phyloP scores from a whole-genome alignment of 2,888 invertebrate genomes.

The Selenia dentaria region DNA sequence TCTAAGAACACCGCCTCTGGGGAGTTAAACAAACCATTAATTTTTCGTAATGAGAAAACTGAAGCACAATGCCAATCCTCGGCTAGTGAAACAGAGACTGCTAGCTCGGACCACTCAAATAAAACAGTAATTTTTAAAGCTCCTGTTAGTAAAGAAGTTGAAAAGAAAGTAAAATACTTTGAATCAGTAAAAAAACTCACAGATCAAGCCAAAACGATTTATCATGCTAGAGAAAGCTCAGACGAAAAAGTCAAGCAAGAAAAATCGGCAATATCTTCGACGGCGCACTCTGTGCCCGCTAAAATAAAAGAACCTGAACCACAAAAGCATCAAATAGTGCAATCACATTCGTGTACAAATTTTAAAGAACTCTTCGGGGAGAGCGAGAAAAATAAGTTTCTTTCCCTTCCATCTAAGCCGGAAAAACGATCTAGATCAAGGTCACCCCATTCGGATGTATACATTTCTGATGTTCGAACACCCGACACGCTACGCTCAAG shows the following conservation, averaged over 20 bases:
- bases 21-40: slow-evolving; percentile 50
- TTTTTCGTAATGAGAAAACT: slow-evolving; percentile 55
- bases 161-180: slow-evolving; percentile 92
- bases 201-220: slow-evolving; percentile 74
- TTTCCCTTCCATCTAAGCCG: slow-evolving; percentile 78
- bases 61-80: slow-evolving; percentile 73
- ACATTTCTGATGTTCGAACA: slow-evolving; percentile 73
- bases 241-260: slow-evolving; percentile 71
- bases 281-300: slow-evolving; percentile 17
- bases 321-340: slow-evolving; percentile 63
- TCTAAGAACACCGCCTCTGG: slow-evolving; percentile 20
- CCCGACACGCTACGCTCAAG: slow-evolving; percentile 85
- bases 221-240: slow-evolving; percentile 81
- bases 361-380: slow-evolving; percentile 94
- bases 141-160: slow-evolving; percentile 86
- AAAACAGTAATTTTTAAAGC: slow-evolving; percentile 87
- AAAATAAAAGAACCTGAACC: slow-evolving; percentile 45
- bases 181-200: slow-evolving; percentile 86
- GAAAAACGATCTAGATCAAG: slow-evolving; percentile 76
- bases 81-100: slow-evolving; percentile 88
- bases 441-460: slow-evolving; percentile 81
- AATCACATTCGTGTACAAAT: slow-evolving; percentile 89
- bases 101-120: slow-evolving; percentile 89
- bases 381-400: slow-evolving; percentile 84
- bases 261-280: slow-evolving; percentile 32